These are phyloP conservation scores for Drosophila siamana DNA, from an alignment of 2,888 invertebrate genomes.

Conservation along the genomic window DNA sequence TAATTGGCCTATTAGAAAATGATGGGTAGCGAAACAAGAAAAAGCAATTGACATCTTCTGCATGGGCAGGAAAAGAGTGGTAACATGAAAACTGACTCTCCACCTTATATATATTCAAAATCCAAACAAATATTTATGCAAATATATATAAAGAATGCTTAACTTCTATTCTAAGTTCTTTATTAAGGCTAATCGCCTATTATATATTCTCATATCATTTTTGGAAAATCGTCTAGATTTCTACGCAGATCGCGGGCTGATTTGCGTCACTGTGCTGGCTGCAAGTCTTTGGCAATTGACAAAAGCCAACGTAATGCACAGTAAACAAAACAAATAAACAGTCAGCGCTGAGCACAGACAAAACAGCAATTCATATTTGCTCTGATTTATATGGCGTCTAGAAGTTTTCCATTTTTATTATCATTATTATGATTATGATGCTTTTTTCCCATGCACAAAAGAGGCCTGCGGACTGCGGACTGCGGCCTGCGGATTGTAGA, in stretches of 20 bases:
- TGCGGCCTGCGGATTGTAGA: neutral
- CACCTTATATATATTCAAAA: no score
- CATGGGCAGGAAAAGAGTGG: neutral
- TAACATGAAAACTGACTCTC: neutral
- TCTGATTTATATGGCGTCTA: constrained; percentile 81
- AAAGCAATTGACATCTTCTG: neutral
- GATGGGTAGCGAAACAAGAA: neutral
- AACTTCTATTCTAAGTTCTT: no score
- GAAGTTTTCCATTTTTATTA: constrained; percentile 82
- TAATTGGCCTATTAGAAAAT: constrained; percentile 23
- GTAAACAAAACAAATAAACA: constrained; percentile 63
- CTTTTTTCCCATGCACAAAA: constrained; percentile 74
- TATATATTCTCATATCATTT: no score
- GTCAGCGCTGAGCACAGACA: constrained; percentile 64
- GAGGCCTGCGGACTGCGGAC: constrained; percentile 8
- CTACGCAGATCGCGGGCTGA: neutral
- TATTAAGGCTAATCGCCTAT: no score
- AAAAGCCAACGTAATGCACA: constrained; percentile 67
- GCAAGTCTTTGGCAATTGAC: constrained; percentile 68
- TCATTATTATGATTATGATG: constrained; percentile 79
- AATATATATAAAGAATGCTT: no score
- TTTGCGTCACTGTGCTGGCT: constrained; percentile 41
- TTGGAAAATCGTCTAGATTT: neutral
- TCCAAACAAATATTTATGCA: no score
- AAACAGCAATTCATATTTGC: constrained; percentile 81